Evolutionary conservation across 2,888 invertebrate genomes (phyloP).

Genomic region (Nesidiocoris tenuis): DNA sequence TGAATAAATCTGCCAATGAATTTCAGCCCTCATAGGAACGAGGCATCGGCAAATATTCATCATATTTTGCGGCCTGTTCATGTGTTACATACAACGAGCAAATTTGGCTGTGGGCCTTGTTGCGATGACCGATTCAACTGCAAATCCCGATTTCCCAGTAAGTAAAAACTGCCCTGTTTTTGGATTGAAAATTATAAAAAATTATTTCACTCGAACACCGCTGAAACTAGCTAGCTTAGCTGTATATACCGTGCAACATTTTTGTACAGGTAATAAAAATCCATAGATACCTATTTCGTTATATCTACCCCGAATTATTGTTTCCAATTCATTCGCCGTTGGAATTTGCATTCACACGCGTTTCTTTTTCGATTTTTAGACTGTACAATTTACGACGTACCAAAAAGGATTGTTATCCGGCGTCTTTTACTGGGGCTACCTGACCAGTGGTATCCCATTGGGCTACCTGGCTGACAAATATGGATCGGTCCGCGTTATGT

Average conservation of each 20-base stretch:
- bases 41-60: constrained; percentile 60
- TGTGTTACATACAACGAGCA: constrained; percentile 59
- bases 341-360: too few species aligned
- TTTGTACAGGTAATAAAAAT: too few species aligned
- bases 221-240: too few species aligned
- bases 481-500: constrained; percentile 71
- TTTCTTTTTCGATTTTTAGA: too few species aligned
- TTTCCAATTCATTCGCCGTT: too few species aligned
- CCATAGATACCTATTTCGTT: too few species aligned
- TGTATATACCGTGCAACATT: too few species aligned
- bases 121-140: constrained; percentile 56
- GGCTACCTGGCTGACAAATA: constrained; percentile 70
- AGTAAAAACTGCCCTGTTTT: constrained; percentile 6
- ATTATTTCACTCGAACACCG: too few species aligned
- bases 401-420: constrained; percentile 59
- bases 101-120: constrained; percentile 60
- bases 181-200: not conserved
- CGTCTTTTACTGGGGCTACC: constrained; percentile 63
- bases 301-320: too few species aligned
- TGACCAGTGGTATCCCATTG: constrained; percentile 62
- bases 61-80: constrained; percentile 57
- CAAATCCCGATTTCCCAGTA: constrained; percentile 53
- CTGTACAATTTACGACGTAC: constrained; percentile 39
- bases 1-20: too few species aligned
- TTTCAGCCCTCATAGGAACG: constrained; percentile 55